phyloP scores from a whole-genome alignment of 2,113 vertebrate genomes.

The Ranitomeya imitator region DNA sequence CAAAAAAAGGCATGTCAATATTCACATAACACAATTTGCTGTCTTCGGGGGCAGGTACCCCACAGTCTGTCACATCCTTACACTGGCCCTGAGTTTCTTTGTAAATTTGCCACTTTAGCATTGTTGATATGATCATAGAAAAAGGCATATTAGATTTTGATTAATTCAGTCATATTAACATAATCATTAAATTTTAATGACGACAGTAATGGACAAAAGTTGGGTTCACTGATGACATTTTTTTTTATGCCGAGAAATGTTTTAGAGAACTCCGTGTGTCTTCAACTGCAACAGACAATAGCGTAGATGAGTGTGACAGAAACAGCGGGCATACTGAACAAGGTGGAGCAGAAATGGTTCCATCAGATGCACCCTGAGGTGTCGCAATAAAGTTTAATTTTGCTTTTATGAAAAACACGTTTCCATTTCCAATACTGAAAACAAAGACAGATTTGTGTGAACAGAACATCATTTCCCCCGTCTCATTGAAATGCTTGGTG shows the following conservation, averaged over 20 bases:
- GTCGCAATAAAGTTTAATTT: conserved; percentile 23
- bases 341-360: background rate
- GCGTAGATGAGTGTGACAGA: background rate
- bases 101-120: background rate
- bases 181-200: conserved; percentile 5
- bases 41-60: no score
- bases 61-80: background rate
- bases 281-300: conserved; percentile 9
- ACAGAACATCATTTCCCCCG: background rate
- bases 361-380: conserved; percentile 26
- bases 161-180: background rate
- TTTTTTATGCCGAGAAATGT: background rate
- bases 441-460: conserved; percentile 5
- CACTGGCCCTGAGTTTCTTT: background rate
- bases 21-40: no score
- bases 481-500: conserved; percentile 29
- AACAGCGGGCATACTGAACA: background rate
- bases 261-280: conserved; percentile 12
- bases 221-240: background rate
- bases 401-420: background rate
- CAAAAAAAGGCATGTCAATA: no score
- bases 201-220: conserved; percentile 1
- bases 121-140: background rate
- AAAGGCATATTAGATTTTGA: background rate
- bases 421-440: background rate